These are phyloP conservation scores for Oophaga sylvatica DNA, from an alignment of 2,797 vertebrate species.

Conservation along the genomic window DNA sequence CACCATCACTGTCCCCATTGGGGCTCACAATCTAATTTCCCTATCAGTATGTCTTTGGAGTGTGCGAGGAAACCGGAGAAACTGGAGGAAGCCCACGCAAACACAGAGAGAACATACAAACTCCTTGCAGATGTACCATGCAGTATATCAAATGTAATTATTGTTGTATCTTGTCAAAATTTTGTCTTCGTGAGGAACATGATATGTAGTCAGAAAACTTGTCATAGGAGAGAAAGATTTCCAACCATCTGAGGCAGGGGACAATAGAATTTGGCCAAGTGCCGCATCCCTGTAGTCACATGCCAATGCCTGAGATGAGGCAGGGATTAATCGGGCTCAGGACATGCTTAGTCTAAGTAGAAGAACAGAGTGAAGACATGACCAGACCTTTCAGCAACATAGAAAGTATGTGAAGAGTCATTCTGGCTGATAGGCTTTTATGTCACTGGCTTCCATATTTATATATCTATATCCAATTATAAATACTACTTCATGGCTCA, in stretches of 20 bases:
- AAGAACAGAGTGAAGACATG: not conserved
- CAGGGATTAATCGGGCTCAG: not conserved
- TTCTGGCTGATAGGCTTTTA: not conserved
- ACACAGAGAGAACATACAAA: too few relatives aligned
- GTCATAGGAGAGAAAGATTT: not conserved
- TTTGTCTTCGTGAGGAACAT: not conserved
- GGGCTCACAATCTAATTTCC: too few relatives aligned
- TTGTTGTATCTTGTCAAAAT: not conserved
- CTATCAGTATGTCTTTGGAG: too few relatives aligned
- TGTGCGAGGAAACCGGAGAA: too few relatives aligned
- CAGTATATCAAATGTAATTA: not conserved
- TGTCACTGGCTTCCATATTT: not conserved
- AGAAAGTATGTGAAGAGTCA: not conserved
- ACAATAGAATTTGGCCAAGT: slow-evolving; percentile 21
- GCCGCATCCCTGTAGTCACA: not conserved
- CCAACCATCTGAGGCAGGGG: not conserved
- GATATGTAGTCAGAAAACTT: not conserved
- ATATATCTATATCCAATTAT: slow-evolving; percentile 15
- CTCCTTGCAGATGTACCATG: not conserved
- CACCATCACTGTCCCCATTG: too few relatives aligned
- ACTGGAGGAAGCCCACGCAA: too few relatives aligned
- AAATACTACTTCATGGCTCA: slow-evolving; percentile 15
- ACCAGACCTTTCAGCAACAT: not conserved
- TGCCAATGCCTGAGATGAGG: not conserved
- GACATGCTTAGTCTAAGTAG: not conserved